A percentile compares a stretch with the other conserved stretches of the same genome.
phyloP scores from a whole-genome alignment of 2,888 invertebrate species.

The Anaspis maculata region DNA sequence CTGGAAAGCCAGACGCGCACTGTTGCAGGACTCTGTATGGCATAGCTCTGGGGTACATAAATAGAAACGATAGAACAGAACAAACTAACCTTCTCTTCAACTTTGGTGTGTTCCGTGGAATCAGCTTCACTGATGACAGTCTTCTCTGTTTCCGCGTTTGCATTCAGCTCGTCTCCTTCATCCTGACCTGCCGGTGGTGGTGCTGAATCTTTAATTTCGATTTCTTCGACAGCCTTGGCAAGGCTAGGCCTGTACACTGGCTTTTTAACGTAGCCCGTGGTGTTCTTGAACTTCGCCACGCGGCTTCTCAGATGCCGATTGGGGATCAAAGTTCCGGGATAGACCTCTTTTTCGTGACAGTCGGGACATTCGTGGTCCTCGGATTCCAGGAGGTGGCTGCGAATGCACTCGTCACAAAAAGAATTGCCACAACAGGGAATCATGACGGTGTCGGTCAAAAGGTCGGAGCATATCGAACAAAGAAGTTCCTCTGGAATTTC shows the following conservation, averaged over 20 bases:
- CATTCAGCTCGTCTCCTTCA: constrained; percentile 14
- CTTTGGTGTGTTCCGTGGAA: constrained; percentile 37
- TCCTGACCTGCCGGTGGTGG: background rate
- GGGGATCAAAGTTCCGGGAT: constrained; percentile 87
- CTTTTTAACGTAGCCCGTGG: constrained; percentile 74
- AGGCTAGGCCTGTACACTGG: constrained; percentile 23
- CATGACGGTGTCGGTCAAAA: constrained; percentile 93
- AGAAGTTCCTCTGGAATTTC: constrained; percentile 86
- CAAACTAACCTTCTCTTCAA: constrained; percentile 14
- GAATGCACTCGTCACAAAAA: constrained; percentile 97
- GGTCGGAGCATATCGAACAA: constrained; percentile 86
- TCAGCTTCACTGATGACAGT: constrained; percentile 42
- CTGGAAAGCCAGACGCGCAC: too few relatives aligned
- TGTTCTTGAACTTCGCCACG: constrained; percentile 83
- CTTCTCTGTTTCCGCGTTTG: too few relatives aligned
- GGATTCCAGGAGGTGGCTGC: constrained; percentile 79
- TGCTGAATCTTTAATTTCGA: constrained; percentile 1
- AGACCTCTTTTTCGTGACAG: constrained; percentile 86
- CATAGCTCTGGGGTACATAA: too few relatives aligned
- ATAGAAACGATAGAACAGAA: too few relatives aligned
- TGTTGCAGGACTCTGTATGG: too few relatives aligned
- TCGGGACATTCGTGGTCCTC: constrained; percentile 94
- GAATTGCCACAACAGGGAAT: constrained; percentile 98
- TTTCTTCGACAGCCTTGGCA: constrained; percentile 2
- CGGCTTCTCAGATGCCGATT: constrained; percentile 76